phyloP scores from a whole-genome alignment of 2,113 vertebrate species.

The Emydocephalus ijimae region DNA sequence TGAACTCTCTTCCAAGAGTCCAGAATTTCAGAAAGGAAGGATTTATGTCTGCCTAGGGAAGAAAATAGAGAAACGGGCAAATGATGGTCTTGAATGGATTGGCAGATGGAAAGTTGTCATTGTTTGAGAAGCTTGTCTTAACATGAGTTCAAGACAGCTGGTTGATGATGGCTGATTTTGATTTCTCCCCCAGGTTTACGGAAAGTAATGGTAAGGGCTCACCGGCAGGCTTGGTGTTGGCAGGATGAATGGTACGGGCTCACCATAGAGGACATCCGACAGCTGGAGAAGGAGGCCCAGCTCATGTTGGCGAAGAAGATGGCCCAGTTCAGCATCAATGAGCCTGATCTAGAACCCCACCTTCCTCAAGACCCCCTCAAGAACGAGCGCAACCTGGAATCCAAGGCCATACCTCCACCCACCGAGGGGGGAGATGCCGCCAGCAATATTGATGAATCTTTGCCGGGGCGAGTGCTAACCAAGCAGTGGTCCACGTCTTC shows the following conservation, averaged over 20 bases:
- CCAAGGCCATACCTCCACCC: constrained; percentile 56
- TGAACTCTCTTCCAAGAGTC: background rate
- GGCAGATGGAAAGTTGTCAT: background rate
- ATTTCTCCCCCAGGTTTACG: constrained; percentile 74
- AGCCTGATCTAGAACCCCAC: constrained; percentile 69
- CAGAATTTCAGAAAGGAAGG: background rate
- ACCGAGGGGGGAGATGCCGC: constrained; percentile 70
- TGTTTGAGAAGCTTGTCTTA: background rate
- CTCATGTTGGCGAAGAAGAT: constrained; percentile 90
- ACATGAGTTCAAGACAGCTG: background rate
- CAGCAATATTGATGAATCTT: constrained; percentile 65
- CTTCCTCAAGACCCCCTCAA: constrained; percentile 54
- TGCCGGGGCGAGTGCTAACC: constrained; percentile 82
- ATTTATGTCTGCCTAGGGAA: background rate
- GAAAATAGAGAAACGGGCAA: background rate
- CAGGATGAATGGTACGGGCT: constrained; percentile 98
- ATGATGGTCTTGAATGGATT: background rate
- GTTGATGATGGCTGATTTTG: background rate
- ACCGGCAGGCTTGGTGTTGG: constrained; percentile 99
- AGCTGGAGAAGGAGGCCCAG: constrained; percentile 94
- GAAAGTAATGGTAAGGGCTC: constrained; percentile 95
- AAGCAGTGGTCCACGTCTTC: constrained; percentile 99
- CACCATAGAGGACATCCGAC: constrained; percentile 94
- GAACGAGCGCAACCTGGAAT: constrained; percentile 56
- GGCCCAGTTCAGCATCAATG: constrained; percentile 82